Percentiles rank a stretch among this genome's conserved stretches.
Evolutionary conservation across 2,888 invertebrate species (phyloP).

Genomic region (Apodemia zela): DNA sequence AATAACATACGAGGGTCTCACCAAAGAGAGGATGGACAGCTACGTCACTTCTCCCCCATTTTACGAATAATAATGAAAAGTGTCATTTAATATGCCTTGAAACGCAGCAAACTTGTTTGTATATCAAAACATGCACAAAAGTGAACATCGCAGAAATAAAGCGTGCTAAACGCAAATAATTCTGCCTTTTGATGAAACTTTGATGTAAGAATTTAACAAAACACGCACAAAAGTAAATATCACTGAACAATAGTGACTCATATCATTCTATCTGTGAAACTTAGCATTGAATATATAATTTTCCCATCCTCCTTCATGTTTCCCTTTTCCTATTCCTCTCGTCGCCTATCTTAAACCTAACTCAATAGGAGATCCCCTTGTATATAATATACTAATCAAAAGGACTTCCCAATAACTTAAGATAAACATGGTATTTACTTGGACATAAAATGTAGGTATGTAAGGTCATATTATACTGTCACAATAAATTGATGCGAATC

Average conservation of each 20-base stretch:
- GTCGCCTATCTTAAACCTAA: background rate
- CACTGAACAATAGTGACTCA: background rate
- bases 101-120: background rate
- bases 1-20: background rate
- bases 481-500: background rate
- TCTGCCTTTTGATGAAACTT: background rate
- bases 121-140: background rate
- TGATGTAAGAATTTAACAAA: background rate
- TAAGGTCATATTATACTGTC: no score
- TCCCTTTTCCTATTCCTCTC: background rate
- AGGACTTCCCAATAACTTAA: background rate
- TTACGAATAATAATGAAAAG: background rate
- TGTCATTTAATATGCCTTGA: background rate
- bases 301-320: background rate
- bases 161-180: background rate
- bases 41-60: background rate
- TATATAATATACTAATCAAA: background rate
- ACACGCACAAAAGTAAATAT: background rate
- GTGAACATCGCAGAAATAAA: background rate
- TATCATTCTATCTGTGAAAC: background rate
- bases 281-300: background rate
- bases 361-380: background rate
- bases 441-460: background rate
- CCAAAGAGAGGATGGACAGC: background rate
- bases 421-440: background rate